Evolutionary conservation across 2,797 vertebrate species (phyloP).

Genomic region (Microctenopoma lineatum): DNA sequence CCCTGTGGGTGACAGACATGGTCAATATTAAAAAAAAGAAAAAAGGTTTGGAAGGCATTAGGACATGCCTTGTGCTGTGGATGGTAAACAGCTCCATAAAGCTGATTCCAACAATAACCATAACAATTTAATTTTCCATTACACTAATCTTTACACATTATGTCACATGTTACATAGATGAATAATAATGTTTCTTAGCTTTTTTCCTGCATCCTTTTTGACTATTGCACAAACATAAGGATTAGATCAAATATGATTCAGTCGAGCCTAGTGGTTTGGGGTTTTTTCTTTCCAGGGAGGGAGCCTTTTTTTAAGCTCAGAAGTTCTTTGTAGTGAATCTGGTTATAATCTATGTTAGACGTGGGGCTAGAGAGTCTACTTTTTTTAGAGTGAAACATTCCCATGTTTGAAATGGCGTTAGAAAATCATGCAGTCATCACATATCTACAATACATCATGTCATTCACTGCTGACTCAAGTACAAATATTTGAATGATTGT

Average conservation of each 20-base stretch:
- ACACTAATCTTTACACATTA: neutral
- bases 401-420: slow-evolving; percentile 1
- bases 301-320: slow-evolving; percentile 26
- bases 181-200: slow-evolving; percentile 18
- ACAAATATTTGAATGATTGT: neutral
- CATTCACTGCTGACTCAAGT: neutral
- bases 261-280: slow-evolving; percentile 45
- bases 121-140: neutral
- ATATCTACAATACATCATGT: neutral
- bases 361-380: slow-evolving; percentile 24
- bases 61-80: neutral
- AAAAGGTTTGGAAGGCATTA: neutral
- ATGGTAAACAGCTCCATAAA: neutral
- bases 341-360: slow-evolving; percentile 42
- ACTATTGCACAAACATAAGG: slow-evolving; percentile 46
- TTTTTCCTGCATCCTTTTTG: slow-evolving; percentile 21
- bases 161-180: neutral
- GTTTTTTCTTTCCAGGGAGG: slow-evolving; percentile 32
- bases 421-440: neutral
- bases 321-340: slow-evolving; percentile 44
- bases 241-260: slow-evolving; percentile 55
- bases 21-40: neutral
- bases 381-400: slow-evolving; percentile 43
- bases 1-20: neutral
- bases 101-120: neutral